phyloP scores from a whole-genome alignment of 2,888 invertebrate genomes.

The Cheilosia urbana region DNA sequence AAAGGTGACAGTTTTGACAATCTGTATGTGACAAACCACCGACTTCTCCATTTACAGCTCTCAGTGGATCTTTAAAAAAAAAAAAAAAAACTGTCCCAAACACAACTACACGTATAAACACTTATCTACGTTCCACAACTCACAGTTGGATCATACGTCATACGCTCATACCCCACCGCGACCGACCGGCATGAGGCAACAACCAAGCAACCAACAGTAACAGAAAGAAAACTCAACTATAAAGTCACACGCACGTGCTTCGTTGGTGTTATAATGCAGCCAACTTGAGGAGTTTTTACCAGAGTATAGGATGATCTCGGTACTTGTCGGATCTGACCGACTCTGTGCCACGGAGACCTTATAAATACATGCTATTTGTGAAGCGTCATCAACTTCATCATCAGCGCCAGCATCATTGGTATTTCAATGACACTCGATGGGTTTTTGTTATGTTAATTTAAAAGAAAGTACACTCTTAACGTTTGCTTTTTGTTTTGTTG shows the following conservation, averaged over 20 bases:
- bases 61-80: too few species aligned
- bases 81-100: too few species aligned
- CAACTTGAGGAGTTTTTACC: slow-evolving; percentile 10
- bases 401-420: slow-evolving; percentile 55
- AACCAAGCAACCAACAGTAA: neutral
- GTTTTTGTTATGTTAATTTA: slow-evolving; percentile 64
- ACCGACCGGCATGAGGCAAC: neutral
- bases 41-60: too few species aligned
- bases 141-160: too few species aligned
- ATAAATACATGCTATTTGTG: slow-evolving; percentile 12
- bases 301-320: slow-evolving; percentile 15
- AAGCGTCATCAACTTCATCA: slow-evolving; percentile 44
- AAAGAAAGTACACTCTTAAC: slow-evolving; percentile 54
- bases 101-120: too few species aligned
- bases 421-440: slow-evolving; percentile 40
- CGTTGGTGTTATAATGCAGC: slow-evolving; percentile 31
- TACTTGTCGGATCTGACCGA: slow-evolving; percentile 9
- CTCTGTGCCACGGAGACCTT: slow-evolving; percentile 3
- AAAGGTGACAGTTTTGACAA: too few species aligned
- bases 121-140: too few species aligned
- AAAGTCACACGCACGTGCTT: slow-evolving; percentile 39
- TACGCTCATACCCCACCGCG: too few species aligned
- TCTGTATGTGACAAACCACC: too few species aligned
- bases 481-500: slow-evolving; percentile 24
- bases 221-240: neutral